Base-by-base conservation (phyloP, 2,113 vertebrate genomes). In the Mirounga angustirostris region DNA sequence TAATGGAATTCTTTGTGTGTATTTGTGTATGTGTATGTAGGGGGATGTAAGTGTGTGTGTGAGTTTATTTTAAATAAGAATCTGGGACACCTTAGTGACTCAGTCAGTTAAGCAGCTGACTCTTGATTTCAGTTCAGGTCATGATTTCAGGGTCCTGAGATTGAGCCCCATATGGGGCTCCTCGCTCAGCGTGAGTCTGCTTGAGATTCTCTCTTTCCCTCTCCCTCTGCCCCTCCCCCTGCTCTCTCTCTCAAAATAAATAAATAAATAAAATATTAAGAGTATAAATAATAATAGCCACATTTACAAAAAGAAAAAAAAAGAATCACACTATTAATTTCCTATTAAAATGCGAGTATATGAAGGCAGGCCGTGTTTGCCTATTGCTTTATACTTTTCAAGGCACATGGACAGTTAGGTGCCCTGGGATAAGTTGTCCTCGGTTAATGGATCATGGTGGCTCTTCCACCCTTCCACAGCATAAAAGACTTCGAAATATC, bases 371-470 rank as follows among this genome's bases (percentile, higher is more conserved):
- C 5, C 43, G 40, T 12, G 5, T 74, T 15, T 71, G n/a, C 28
- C 13, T 43, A 2, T 74, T 28, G 2, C 19, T 15, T 54, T 50
- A 5, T 16, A 1, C 7, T 13, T 63, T 7, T 26, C 40, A 52
- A 54, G 1, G 30, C 22, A 12, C 11, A 43, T 18, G 24, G 36
- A 46, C 15, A 52, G 76, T 26, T 0, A 91, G 26, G 18, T 54
- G 2, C 1, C 2, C 11, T 36, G 15, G 22, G 22, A 56, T 4
- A 18, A 92, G 2, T 3, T 43, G 22, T 54, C 26, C 7, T 7
- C 0, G 0, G 2, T 26, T 40, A 78, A 7, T 30, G 50, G 81
- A 89, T 21, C 3, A 10, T 0, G 9, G 7, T 40, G 7, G 5
- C 9, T 30, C 18, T 81, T 73, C 16, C 2, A 14, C 40, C 4